phyloP scores from a whole-genome alignment of 2,888 invertebrate species.

The Drosophila recens region DNA sequence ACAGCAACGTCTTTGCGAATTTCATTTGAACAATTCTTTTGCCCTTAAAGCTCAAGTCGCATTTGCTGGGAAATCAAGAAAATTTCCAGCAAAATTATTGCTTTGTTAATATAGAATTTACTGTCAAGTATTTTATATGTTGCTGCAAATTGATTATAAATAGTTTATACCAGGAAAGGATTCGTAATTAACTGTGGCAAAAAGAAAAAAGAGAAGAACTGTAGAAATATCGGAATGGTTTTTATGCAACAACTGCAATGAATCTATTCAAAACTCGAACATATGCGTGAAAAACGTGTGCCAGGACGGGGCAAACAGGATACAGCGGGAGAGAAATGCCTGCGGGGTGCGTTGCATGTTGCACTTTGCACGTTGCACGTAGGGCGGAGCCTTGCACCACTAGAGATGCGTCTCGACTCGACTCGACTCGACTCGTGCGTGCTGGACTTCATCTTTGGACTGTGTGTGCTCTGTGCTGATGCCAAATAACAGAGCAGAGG shows the following conservation, averaged over 20 bases:
- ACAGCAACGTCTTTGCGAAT: slow-evolving; percentile 3
- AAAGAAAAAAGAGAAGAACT: neutral
- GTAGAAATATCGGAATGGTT: too few relatives aligned
- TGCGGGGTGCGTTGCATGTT: slow-evolving; percentile 2
- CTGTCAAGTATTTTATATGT: neutral
- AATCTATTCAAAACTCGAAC: slow-evolving; percentile 56
- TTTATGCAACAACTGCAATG: slow-evolving; percentile 22
- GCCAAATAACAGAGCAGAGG: slow-evolving; percentile 4
- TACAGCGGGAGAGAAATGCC: slow-evolving; percentile 15
- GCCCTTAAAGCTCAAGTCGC: neutral
- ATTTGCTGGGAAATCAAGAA: neutral
- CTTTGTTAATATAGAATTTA: too few relatives aligned
- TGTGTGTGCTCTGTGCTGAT: slow-evolving; percentile 1
- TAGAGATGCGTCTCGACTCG: slow-evolving; percentile 33
- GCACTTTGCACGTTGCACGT: slow-evolving; percentile 1
- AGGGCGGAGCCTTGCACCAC: slow-evolving; percentile 4
- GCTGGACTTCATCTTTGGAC: slow-evolving; percentile 8
- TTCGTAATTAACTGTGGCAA: neutral
- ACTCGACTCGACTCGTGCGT: slow-evolving; percentile 6
- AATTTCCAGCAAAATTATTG: too few relatives aligned
- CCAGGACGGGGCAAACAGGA: slow-evolving; percentile 46
- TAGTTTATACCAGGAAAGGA: neutral
- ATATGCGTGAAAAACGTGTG: slow-evolving; percentile 56
- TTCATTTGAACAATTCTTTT: neutral
- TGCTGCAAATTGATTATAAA: neutral